Base-by-base conservation (phyloP, 2,797 vertebrate genomes). In the Sparidentex hasta region DNA sequence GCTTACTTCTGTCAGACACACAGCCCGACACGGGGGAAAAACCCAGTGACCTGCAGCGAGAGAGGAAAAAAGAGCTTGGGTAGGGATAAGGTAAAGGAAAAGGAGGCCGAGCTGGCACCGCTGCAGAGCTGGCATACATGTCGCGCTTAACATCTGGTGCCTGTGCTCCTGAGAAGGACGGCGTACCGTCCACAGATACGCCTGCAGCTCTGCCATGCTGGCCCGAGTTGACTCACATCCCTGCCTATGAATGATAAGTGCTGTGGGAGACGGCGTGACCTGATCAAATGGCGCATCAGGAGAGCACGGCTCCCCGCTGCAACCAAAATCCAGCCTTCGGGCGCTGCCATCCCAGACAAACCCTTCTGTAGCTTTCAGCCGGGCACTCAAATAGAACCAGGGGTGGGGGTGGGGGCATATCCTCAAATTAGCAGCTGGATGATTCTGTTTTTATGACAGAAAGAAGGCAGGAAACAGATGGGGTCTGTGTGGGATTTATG, bases 111-210 rank as follows among this genome's bases (percentile, higher is more conserved):
- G 75, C 68, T 87, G 81, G 81, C 81, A 59, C 21, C 6, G 14
- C 46, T 54, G 65, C 78, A 44, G 71, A 41, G 72, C 78, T 85
- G 88, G 88, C 80, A 85, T 76, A 69, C 67, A 7, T 79, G 85
- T 88, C 83, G 80, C 68, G 71, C 62, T 1, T 43, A 89, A 89
- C 92, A 94, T 92, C 92, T 94, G 90, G 85, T 80, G 69, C 83
- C 68, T 44, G 66, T 6, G 21, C 78, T 72, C 84, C 86, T 62
- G 2, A 64, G 87, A 81, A 88, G 78, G 68, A 25, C 16, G 2
- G 9, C 14, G 44, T 71, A 55, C 65, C 66, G 20, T 84, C 83
- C 81, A 65, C 74, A 54, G 84, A 83, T 71, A 72, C 1, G 74
- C 85, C 87, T 38, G 56, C 82, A 84, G 86, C 81, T 67, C 65